Evolutionary conservation across 1,140 invertebrate species (phyloP), one percentile per base, ranked within the genome.

Genomic region (Drosophila lacertosa): DNA sequence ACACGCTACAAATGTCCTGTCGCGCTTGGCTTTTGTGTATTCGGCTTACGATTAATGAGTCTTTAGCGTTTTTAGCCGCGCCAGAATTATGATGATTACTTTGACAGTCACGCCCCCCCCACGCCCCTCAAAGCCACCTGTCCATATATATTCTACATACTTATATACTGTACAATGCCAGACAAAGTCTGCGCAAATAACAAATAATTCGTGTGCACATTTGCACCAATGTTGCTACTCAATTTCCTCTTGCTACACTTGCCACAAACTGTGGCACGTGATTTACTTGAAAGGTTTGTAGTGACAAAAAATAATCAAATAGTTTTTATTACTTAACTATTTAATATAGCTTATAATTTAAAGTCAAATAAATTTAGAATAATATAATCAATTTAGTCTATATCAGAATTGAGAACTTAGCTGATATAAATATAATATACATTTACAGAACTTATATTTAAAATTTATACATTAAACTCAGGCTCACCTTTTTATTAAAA

Each of bases 31-130:
- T 48, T 77, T 59, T 63, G 53, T 57, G 47, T 29, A 24, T 47
- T 6, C 11, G 64, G 69, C 62, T 51, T 65, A 57, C 62, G 68
- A 83, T 89, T 89, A 89, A 89, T 86, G 80, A 81, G 86, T 79
- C 63, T 76, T 84, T 89, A 72, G 69, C 71, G 73, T 89, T 83
- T 88, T 74, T 69, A 45, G 67, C 37, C 64, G 59, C 64, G 58
- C 26, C 54, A 47, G 51, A 81, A 64, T 81, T 78, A 88, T 75
- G 59, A 70, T 77, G 77, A 81, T 88, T 83, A 78, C 74, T 66
- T 66, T 63, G 58, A 48, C 63, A 48, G 24, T 18, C 39, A 33
- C 47, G 4, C 6, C 2, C 13, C 29, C n/a, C 0, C 13, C 22
- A 1, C 2, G 0, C 18, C n/a, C 2, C 7, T 2, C 42, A n/a